Evolutionary conservation across 2,888 invertebrate genomes (phyloP), one percentile per base, ranked within the genome.

Genomic region (Trypoxylon attenuatum): DNA sequence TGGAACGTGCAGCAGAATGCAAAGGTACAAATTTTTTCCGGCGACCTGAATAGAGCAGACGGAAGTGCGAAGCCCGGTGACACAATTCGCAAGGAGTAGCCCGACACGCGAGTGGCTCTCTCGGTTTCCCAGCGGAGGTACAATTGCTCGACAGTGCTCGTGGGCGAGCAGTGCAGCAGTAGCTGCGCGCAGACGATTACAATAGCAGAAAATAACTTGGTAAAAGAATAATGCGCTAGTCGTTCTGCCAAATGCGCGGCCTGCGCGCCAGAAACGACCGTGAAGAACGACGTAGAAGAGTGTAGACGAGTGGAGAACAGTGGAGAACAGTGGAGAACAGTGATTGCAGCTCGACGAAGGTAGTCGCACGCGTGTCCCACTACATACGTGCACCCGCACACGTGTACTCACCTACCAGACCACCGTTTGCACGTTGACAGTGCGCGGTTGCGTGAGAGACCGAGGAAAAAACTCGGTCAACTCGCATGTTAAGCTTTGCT

Each of bases 391-490:
- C 41, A 18, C 33, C 6, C 41, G 39, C 62, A 38, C 41, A 49
- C 47, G 21, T 15, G 22, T 50, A 46, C 23, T 43, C 51, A 47
- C 29, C 18, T 18, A 25, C 29, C n/a, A n/a, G 21, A 47, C 45
- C 43, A 52, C 60, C 66, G 57, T 49, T 55, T n/a, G n/a, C n/a
- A n/a, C 57, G 41, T 43, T 57, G 51, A 59, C 50, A 38, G 39
- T 52, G 59, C 67, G 66, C 5, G 33, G 69, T 77, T 71, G 73
- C 73, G 69, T 76, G 71, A 77, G 65, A 68, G 51, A 38, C 22
- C 13, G 25, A 23, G 46, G 50, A 43, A 42, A 69, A 68, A 79
- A 76, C 69, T 77, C 73, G 76, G 72, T 68, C 73, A 62, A 65
- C 54, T 76, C 64, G 47, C 71, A 33, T 45, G 54, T 49, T 58